Base-by-base conservation (phyloP, 2,797 vertebrate genomes). In the Octomys mimax region DNA sequence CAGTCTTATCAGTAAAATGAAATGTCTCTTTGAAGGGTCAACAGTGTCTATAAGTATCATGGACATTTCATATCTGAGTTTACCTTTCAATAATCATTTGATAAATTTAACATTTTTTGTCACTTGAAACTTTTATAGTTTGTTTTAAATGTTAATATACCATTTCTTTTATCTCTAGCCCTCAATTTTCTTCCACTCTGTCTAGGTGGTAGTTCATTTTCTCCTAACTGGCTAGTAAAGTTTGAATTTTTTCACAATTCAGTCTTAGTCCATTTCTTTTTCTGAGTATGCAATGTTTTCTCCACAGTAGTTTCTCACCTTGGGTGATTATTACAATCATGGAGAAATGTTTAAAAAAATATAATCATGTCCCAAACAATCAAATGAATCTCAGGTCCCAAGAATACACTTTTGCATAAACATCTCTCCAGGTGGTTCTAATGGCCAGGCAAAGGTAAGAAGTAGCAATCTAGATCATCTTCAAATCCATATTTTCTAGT, bases 271-370 rank as follows among this genome's bases (percentile, higher is more conserved):
- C 24, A 82, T 93, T 14, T 81, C 26, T 33, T 87, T 87, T 83
- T 83, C 26, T 85, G 49, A 71, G 68, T 82, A 24, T n/a, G 2
- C 75, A 33, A 49, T 87, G 33, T 3, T 77, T 31, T 19, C 12
- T 90, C n/a, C 91, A n/a, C 36, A 57, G 22, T 49, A 57, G 70
- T 95, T 90, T 33, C 64, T 62, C 73, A 49, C 13, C 14, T 46
- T 61, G 39, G 22, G 70, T 94, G 31, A 83, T 83, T 87, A 64
- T 64, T 87, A 93, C 83, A 87, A 87, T 83, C 6, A 79, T 46
- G 31, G 33, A 64, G 36, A 92, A 12, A 6, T 81, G 18, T 89
- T 80, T 75, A 75, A 92, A 94, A 81, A 75, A 13, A 54, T 80
- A 18, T 68, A 5, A 24, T 46, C 19, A 49, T 9, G 85, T 19